Conservation (phyloP, 2,888 invertebrate genomes). For the Eristalinus sepulchralis region DNA sequence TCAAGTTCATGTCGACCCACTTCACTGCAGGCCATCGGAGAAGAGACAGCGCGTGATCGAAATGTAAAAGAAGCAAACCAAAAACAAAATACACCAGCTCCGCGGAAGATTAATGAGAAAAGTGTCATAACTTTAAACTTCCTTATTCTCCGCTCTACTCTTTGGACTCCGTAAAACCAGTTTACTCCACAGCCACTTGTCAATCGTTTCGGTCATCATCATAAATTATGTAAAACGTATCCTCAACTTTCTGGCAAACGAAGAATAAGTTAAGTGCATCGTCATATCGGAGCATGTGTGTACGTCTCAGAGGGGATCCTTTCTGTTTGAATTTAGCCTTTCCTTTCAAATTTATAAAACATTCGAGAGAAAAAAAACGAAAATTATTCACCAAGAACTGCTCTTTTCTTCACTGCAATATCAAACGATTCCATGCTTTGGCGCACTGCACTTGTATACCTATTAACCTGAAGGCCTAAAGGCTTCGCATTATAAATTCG, state of each 20-base stretch:
- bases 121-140: constrained; percentile 39
- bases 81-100: not conserved
- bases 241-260: constrained; percentile 4
- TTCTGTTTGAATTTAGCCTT: not conserved
- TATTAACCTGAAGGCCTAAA: constrained; percentile 59
- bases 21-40: not conserved
- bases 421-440: constrained; percentile 2
- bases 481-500: constrained; percentile 37
- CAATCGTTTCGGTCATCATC: constrained; percentile 4
- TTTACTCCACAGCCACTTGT: not conserved
- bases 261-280: not conserved
- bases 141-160: not conserved
- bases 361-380: not conserved
- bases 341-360: not conserved
- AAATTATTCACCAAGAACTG: not conserved
- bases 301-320: not conserved
- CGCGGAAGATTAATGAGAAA: constrained; percentile 4
- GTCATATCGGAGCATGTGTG: not conserved
- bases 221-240: constrained; percentile 6
- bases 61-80: not conserved
- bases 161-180: not conserved
- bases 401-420: no score
- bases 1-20: constrained; percentile 44
- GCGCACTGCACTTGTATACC: constrained; percentile 28
- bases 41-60: constrained; percentile 13